Percentiles rank a stretch among this genome's conserved stretches.
Conservation (phyloP, 2,888 invertebrate genomes). For the Teleogryllus oceanicus region DNA sequence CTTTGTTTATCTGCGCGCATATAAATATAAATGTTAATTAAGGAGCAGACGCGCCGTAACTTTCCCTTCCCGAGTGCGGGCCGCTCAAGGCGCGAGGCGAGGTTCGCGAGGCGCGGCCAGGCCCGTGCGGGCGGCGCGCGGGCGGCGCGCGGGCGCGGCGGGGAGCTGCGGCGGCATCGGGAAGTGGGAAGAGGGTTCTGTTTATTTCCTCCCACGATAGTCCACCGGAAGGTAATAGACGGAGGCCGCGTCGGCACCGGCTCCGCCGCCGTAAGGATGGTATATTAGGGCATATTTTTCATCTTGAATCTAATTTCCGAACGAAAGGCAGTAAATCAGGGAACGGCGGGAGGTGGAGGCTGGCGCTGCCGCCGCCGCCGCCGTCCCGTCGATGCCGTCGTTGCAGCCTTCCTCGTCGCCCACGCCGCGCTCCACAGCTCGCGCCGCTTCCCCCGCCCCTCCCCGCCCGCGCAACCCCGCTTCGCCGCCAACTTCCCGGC, state of each 20-base stretch:
- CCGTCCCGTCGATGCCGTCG: background rate
- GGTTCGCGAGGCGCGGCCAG: background rate
- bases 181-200: constrained; percentile 2
- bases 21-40: constrained; percentile 18
- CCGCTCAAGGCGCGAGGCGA: background rate
- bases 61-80: background rate
- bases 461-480: too few species aligned
- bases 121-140: background rate
- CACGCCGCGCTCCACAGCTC: too few species aligned
- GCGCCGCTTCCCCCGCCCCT: too few species aligned
- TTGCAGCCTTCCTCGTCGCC: too few species aligned
- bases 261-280: constrained; percentile 18
- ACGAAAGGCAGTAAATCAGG: constrained; percentile 2
- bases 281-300: constrained; percentile 10
- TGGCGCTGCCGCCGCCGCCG: background rate
- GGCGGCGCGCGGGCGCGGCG: background rate
- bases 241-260: background rate
- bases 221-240: constrained; percentile 18
- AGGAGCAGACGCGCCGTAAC: constrained; percentile 18
- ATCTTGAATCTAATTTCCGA: constrained; percentile 18
- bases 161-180: background rate
- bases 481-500: too few species aligned
- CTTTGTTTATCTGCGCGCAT: constrained; percentile 18
- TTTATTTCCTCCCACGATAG: constrained; percentile 18
- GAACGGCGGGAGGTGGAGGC: background rate